These are phyloP conservation scores for Phengaris arion DNA, from an alignment of 2,888 invertebrate genomes.

Conservation along the genomic window DNA sequence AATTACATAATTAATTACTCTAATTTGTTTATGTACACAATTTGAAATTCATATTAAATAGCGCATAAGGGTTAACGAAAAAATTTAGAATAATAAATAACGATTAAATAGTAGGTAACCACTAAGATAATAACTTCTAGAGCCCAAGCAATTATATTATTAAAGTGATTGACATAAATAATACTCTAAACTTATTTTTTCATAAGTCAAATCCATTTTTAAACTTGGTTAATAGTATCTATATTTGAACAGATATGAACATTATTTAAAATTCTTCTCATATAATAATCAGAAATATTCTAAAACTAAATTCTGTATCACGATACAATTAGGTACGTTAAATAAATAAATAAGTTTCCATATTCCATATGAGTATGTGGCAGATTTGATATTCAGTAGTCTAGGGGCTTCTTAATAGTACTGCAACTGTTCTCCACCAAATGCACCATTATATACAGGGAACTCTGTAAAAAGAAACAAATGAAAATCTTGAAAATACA, in stretches of 20 bases:
- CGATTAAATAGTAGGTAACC: conserved; percentile 14
- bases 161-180: no score
- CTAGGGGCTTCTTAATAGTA: conserved; percentile 51
- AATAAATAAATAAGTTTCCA: conserved; percentile 6
- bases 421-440: conserved; percentile 64
- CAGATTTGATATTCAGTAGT: conserved; percentile 1
- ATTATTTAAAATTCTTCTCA: not conserved
- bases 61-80: not conserved
- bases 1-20: not conserved
- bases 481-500: conserved; percentile 1
- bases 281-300: not conserved
- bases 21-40: conserved; percentile 8
- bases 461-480: conserved; percentile 56
- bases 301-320: not conserved
- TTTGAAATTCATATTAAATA: not conserved
- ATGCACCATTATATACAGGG: conserved; percentile 55
- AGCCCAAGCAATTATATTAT: not conserved
- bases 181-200: no score
- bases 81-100: conserved; percentile 15
- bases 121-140: not conserved
- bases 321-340: not conserved
- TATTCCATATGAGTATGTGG: conserved; percentile 18
- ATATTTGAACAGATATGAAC: no score
- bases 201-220: no score
- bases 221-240: no score